phyloP scores from a whole-genome alignment of 2,888 invertebrate genomes.

The Coenonympha arcania region DNA sequence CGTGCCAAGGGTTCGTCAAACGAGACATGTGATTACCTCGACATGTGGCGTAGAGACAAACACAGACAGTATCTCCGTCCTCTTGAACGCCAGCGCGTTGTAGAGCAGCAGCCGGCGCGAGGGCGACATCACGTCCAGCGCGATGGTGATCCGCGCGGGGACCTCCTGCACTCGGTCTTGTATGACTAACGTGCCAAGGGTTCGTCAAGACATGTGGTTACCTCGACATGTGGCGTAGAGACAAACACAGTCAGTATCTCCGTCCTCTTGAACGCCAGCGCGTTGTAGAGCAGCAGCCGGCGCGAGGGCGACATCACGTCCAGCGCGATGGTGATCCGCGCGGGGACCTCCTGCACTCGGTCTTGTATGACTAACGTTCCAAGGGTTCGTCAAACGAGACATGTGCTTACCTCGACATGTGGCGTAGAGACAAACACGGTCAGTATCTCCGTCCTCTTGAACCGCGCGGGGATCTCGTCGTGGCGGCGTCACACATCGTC shows the following conservation, averaged over 20 bases:
- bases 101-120: constrained; percentile 83
- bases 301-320: constrained; percentile 76
- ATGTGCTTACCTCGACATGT: too few species aligned
- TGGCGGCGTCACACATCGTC: constrained; percentile 77
- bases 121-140: constrained; percentile 74
- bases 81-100: constrained; percentile 83
- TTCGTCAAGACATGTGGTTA: too few species aligned
- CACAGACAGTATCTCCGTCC: constrained; percentile 85
- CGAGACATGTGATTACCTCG: too few species aligned
- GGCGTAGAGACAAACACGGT: too few species aligned
- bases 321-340: constrained; percentile 75
- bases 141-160: constrained; percentile 75
- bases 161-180: too few species aligned
- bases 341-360: constrained; percentile 76
- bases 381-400: too few species aligned
- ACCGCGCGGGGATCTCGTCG: too few species aligned
- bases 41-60: constrained; percentile 84
- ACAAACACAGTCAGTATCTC: constrained; percentile 86
- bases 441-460: too few species aligned
- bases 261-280: constrained; percentile 80
- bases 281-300: constrained; percentile 86
- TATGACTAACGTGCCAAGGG: too few species aligned
- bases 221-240: constrained; percentile 84
- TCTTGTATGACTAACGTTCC: too few species aligned
- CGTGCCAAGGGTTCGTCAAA: too few species aligned